phyloP scores from a whole-genome alignment of 2,113 vertebrate species.

The cattle (Bos taurus) region ARS-UCD2.0 NC_037332.1:46844501-46845000 shows the following conservation, averaged over 20 bases:
- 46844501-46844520: background rate
- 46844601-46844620: background rate
- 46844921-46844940: background rate
- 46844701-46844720: accelerated
- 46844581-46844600: background rate
- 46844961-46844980: background rate
- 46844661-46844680: background rate
- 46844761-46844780: background rate
- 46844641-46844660: background rate
- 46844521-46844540: background rate
- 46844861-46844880: background rate
- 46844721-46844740: background rate
- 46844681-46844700: background rate
- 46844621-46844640: background rate
- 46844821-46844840: background rate
- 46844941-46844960: background rate
- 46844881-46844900: background rate
- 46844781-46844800: background rate
- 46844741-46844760: background rate
- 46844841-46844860: background rate
- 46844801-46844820: background rate
- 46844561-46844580: background rate
- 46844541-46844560: background rate
- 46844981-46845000: background rate
- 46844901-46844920: background rate